phyloP scores from a whole-genome alignment of 2,797 vertebrate genomes.

The Tokudaia muenninki region DNA sequence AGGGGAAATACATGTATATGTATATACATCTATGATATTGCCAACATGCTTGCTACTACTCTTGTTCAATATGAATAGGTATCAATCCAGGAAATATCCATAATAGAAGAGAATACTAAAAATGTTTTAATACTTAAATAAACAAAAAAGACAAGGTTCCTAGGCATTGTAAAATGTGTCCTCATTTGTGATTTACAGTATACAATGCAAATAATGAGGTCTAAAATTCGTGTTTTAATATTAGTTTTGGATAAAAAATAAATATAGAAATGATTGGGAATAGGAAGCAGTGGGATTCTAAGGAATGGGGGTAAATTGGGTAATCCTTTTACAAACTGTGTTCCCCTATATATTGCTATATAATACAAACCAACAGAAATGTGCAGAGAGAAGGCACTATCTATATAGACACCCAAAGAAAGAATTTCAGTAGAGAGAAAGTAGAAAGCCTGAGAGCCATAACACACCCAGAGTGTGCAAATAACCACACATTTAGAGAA shows the following conservation, averaged over 20 bases:
- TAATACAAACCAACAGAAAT: background rate
- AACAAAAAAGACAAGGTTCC: background rate
- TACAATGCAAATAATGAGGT: background rate
- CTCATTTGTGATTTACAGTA: background rate
- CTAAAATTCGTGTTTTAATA: background rate
- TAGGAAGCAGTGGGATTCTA: background rate
- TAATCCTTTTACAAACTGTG: background rate
- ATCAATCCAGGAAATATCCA: background rate
- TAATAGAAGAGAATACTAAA: background rate
- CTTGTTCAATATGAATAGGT: background rate
- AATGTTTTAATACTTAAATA: background rate
- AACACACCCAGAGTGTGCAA: fast-evolving
- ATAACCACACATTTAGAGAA: background rate
- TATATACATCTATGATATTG: background rate
- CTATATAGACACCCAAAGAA: background rate
- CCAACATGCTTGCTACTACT: background rate
- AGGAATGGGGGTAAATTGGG: background rate
- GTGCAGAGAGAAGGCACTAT: background rate
- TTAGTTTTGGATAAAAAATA: background rate
- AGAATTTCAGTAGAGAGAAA: background rate
- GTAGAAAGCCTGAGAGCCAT: background rate
- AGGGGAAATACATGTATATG: background rate
- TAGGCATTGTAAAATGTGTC: background rate
- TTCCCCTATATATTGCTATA: background rate
- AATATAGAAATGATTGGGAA: background rate